Base-by-base conservation (phyloP, 1,140 invertebrate genomes). In the Drosophila pandora region DNA sequence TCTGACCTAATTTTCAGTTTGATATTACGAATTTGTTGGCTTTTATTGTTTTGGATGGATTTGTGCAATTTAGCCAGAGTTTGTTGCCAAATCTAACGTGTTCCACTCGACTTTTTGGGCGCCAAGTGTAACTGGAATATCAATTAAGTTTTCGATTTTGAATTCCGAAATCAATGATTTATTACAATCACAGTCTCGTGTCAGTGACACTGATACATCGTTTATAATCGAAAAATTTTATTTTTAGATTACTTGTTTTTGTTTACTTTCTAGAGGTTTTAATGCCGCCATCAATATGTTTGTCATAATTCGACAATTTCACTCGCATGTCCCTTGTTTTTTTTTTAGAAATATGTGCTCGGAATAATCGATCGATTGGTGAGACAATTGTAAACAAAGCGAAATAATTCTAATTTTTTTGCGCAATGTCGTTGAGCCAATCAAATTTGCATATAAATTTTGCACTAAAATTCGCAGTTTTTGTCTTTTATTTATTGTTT, bases 1-100 rank as follows among this genome's bases (percentile, higher is more conserved):
- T 73, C 72, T 88, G 79, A 84, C 84, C 76, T 61, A 88, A 84
- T 89, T 83, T 37, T 64, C 63, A 57, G 65, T 87, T 78, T 48
- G 13, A 71, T 76, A 76, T 76, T 74, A 74, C 71, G 34, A 64
- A 74, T 74, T 64, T 68, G 71, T 62, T 72, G 50, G 28, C 43
- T 71, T 62, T 73, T 67, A 49, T 68, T 62, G 43, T 64, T 56
- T 74, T 69, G n/a, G n/a, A 9, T 23, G 10, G 9, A 25, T 58
- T 69, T 50, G 62, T 49, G 59, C 61, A 76, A 72, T 37, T 55
- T 47, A 9, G 32, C 17, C 23, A 21, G 37, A 64, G 39, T 49
- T 52, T 61, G 53, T 79, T 62, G 59, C 70, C 69, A 79, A 79
- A 79, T 55, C 43, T 47, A 58, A 68, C 56, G 34, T 37, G 34